Base-by-base conservation (phyloP, 2,113 vertebrate species). In the Eleginops maclovinus region DNA sequence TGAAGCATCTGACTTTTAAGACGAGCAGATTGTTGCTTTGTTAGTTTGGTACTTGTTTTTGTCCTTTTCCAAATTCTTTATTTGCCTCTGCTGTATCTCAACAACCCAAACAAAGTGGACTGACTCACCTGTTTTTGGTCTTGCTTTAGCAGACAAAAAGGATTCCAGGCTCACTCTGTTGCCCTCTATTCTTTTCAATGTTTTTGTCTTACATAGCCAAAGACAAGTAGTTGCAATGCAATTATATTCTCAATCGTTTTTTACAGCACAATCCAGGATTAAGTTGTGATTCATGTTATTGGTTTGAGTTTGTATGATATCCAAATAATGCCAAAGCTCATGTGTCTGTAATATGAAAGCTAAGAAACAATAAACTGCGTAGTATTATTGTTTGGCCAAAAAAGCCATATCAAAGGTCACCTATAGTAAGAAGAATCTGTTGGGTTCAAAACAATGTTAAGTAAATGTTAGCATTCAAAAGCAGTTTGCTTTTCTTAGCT, bases 1-100 rank as follows among this genome's bases (percentile, higher is more conserved):
- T 50, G 17, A 83, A 62, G 44, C 63, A 26, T 71, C 55, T 58
- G 44, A 62, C 21, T 51, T 50, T 36, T 49, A 13, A 61, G 21
- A 17, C 22, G 47, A 44, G 15, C 10, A 73, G 24, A 68, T 36
- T 47, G 43, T 63, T 13, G 40, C n/a, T 54, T 50, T 50, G 56
- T 19, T 21, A 50, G 49, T 43, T 76, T 14, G 46, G 17, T 31
- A 8, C n/a, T 44, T 24, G 51, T 16, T 58, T 26, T 44, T 55
- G 26, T 22, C 8, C 17, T 14, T 26, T n/a, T 75, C 5, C 26
- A 13, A 67, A 61, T 77, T 61, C 40, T 21, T 43, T 54, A 2
- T 40, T 60, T 40, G 40, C 6, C 67, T 46, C n/a, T 46, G 21
- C 46, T 59, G 22, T 15, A 43, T 68, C 51, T 47, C 49, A 28